Evolutionary conservation across 2,888 invertebrate species (phyloP), one percentile per base, ranked within the genome.

Genomic region (Phalangium opilio): DNA sequence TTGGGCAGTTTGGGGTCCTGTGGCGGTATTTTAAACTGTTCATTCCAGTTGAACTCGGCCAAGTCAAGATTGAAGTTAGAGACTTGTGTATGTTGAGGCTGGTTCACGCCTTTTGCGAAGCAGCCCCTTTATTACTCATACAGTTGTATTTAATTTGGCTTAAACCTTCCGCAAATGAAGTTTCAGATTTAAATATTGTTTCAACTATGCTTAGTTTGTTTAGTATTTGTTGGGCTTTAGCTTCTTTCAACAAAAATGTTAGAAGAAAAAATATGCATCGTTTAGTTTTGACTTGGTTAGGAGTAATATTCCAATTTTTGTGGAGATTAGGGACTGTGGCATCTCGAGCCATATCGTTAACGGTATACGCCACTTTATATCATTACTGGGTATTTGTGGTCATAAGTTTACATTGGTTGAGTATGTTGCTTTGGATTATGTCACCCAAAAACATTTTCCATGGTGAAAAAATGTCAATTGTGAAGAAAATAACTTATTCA

Each of bases 221-320:
- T 70, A 83, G 81, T 49, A 80, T 86, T 41, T 86, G 86, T 62
- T 89, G 89, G 89, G 82, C 85, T 40, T 72, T 90, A 21, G 86
- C 87, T 17, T 85, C 85, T 57, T 89, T 86, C 66, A 84, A 82
- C 64, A 87, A 87, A 69, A 84, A 86, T 63, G 82, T 86, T 8
- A 72, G 83, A 0, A 68, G 79, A 47, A 80, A 82, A 60, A 83
- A 83, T 63, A 78, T 86, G 2, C 85, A 86, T 64, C 75, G 83
- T 33, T 72, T 87, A 3, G 84, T 86, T 12, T 70, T 83, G 4
- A 83, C 83, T 0, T 83, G 83, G 82, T 73, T 83, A 11, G 83
- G 83, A 1, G 82, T 83, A 39, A 77, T 84, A 52, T 80, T 81
- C 57, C 80, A 81, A 70, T 75, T 83, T 56, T 64, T 81, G 12